Base-by-base conservation (phyloP, 2,113 vertebrate genomes). In the Vidua macroura region DNA sequence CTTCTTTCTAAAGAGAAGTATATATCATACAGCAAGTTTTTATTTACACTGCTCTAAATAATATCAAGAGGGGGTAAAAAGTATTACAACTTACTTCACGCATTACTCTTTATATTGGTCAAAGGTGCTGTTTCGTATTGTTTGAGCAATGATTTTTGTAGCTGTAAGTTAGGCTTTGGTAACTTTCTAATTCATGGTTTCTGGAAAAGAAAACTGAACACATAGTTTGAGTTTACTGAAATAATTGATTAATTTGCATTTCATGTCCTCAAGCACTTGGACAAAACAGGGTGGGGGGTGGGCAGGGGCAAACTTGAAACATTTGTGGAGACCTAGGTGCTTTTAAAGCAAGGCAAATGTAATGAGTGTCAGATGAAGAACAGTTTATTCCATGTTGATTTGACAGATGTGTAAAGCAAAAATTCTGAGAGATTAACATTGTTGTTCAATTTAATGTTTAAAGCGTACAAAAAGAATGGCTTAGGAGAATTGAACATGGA, bases 391-490 rank as follows among this genome's bases (percentile, higher is more conserved):
- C 37, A 21, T 2, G 2, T 56, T 46, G 28, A 33, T 56, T 31
- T 76, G 89, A 62, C 66, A 92, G 86, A 84, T 92, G 91, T 66
- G 16, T 35, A 79, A 59, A 79, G 39, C 27, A 64, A 93, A 93
- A 93, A 91, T n/a, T 77, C 64, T 18, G 18, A 75, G 74, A 93
- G 89, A 93, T 82, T 82, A 95, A 68, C 11, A 8, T 46, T 62
- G 59, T 82, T 95, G 46, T 66, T 17, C 37, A 84, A 53, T 87
- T 89, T 68, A 60, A 66, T 91, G 53, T 93, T 89, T 89, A 66
- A 87, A 89, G 25, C 7, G 0, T 46, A 19, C 60, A 44, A 59
- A 85, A 75, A 27, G 28, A 55, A 31, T 52, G 52, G 49, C 41
- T 86, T 88, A 75, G 46, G 60, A 83, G 49, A 86, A 68, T 62